Evolutionary conservation across 2,888 invertebrate genomes (phyloP), one percentile per base, ranked within the genome.

Genomic region (Folsomia candida): DNA sequence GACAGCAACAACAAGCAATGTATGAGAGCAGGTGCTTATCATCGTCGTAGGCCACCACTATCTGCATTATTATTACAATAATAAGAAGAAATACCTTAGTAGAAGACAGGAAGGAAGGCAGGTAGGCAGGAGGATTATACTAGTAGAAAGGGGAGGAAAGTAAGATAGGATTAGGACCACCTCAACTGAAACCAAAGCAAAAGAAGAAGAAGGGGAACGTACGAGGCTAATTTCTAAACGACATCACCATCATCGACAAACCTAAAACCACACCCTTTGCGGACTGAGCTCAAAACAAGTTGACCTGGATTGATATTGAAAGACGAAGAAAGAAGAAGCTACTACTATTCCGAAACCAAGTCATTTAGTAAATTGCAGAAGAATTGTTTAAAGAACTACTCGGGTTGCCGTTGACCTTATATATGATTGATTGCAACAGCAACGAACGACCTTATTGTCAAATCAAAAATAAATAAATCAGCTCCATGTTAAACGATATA

Each of bases 401-500:
- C n/a, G n/a, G 37, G 37, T 14, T 37, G 37, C 37, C 37, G 4
- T 37, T 37, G 54, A 22, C 54, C 54, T 18, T 54, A 54, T 14
- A 11, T 47, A 47, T n/a, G n/a, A n/a, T 20, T 20, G 4, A 14
- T 20, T n/a, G 54, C 54, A 54, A 54, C 11, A 20, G n/a, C 54
- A 54, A 54, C 54, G 54, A 54, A 54, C 54, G 37, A 37, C 37
- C 37, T 37, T 37, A 37, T 37, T 37, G 37, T 37, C 37, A 37
- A 37, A 37, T 37, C 37, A 37, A 37, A 14, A 37, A 37, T 9
- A 9, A 37, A 4, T 14, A n/a, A 54, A 54, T 20, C 54, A 54
- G 54, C 54, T 54, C 54, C 54, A 54, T 22, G n/a, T 20, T 54
- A 54, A 6, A 54, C 54, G 54, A 54, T 54, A 54, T 54, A 54